Base-by-base conservation (phyloP, 1,140 invertebrate species). In the Tachypleus tridentatus region DNA sequence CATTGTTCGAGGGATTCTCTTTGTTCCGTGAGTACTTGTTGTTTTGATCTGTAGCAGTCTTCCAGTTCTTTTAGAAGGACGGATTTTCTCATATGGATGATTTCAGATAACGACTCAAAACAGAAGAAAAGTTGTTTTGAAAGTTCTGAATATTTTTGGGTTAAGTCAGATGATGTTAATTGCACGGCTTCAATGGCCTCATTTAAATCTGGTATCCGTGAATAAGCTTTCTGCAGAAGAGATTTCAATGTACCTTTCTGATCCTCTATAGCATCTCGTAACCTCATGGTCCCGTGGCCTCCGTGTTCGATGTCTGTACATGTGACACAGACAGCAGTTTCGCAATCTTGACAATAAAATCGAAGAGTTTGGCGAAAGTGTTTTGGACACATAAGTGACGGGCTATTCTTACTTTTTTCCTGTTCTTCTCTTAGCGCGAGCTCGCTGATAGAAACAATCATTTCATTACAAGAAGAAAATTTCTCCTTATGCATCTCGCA, bases 261-360 rank as follows among this genome's bases (percentile, higher is more conserved):
- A 74, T 80, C 80, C 51, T 75, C 70, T n/a, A 80, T 77, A 56
- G 80, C 80, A 62, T 81, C 80, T 51, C 73, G 69, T 29, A 80
- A 72, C n/a, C 76, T 72, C 10, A 79, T 70, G 5, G 76, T 80
- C 62, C 72, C 72, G 70, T 82, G 81, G 9, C 77, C 74, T 54
- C 77, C 75, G 67, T 82, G 81, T 64, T 81, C 80, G 9, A 80
- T 77, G 64, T 78, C 77, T 0, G 81, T 81, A 68, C 81, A 82
- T 60, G 77, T 76, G 57, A 76, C 76, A 69, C 81, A 82, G 54
- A 82, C 76, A 3, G 80, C 79, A 0, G 80, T 82, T 71, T 82
- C 81, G 71, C 81, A 82, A 59, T 79, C 76, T 7, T 74, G 72
- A 70, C 81, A 82, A 71, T 79, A 82, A 71, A 80, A 81, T 60